Conservation (phyloP, 2,888 invertebrate genomes). For the Ormia ochracea region DNA sequence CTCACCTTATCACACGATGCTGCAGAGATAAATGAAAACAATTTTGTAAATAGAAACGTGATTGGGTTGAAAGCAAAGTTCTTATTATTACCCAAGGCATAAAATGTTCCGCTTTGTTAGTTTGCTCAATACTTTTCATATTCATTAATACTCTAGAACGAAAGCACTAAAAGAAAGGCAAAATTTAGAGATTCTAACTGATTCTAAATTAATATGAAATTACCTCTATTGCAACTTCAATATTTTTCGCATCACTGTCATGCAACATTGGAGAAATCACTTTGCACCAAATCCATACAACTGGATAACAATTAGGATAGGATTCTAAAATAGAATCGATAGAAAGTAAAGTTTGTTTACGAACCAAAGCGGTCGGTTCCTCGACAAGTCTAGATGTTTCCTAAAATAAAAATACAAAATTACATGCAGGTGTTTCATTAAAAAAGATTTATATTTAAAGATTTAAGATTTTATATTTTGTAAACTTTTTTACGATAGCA, state of each 20-base stretch:
- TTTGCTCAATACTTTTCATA: constrained; percentile 72
- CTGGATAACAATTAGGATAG: constrained; percentile 73
- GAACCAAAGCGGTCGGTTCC: constrained; percentile 71
- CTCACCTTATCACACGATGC: constrained; percentile 63
- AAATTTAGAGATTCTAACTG: not conserved
- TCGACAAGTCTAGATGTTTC: constrained; percentile 69
- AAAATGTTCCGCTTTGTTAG: constrained; percentile 73
- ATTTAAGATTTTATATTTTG: too few species aligned
- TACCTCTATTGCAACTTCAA: constrained; percentile 72
- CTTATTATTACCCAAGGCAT: constrained; percentile 75
- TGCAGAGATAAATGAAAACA: constrained; percentile 69
- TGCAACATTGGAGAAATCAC: constrained; percentile 73
- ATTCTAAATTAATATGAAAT: not conserved
- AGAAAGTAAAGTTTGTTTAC: constrained; percentile 70
- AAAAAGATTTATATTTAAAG: too few species aligned
- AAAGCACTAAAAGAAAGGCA: constrained; percentile 69
- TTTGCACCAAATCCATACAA: constrained; percentile 75
- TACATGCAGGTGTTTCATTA: too few species aligned
- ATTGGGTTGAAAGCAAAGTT: constrained; percentile 70
- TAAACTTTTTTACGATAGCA: too few species aligned
- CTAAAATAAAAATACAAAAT: too few species aligned
- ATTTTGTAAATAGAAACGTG: constrained; percentile 72
- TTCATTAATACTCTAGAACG: constrained; percentile 71
- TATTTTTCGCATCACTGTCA: constrained; percentile 71
- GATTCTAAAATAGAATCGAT: constrained; percentile 70